Evolutionary conservation across 2,888 invertebrate species (phyloP), one percentile per base, ranked within the genome.

Genomic region (Hirtodrosophila cameraria): DNA sequence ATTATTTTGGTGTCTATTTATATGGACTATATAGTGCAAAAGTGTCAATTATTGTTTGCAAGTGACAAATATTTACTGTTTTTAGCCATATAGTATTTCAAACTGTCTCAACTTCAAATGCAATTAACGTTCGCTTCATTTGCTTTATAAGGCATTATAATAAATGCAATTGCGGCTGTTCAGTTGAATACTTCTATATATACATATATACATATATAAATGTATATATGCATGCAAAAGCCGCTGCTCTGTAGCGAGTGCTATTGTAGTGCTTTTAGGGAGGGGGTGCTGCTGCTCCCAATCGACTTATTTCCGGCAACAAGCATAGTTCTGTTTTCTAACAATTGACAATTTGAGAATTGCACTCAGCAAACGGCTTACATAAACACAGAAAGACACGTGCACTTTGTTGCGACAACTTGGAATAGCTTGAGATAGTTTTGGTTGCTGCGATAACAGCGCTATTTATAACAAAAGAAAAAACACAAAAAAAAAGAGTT

Each of bases 351-450:
- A 52, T 42, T 38, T 33, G 38, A 42, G 38, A 52, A 52, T 42
- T 42, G 55, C 33, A 55, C 46, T 39, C 25, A 35, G 6, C 35
- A 52, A 31, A 45, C 33, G 46, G 33, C 70, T 85, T 79, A 85
- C 42, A 75, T 85, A 85, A 85, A 61, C 53, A 48, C 38, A 45
- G n/a, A 9, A 39, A 23, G 63, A 72, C 86, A 79, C 80, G 73
- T 75, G 80, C 80, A 69, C 39, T n/a, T n/a, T n/a, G 28, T 43
- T 20, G 8, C 12, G 11, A 1, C 35, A 16, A 48, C 11, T 18
- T 6, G 27, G 6, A n/a, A n/a, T n/a, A n/a, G n/a, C 2, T n/a
- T n/a, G n/a, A 43, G 4, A 28, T 18, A 20, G 18, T 3, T 2
- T 23, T 1, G 23, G 23, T 7, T 23, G n/a, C n/a, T n/a, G 12